Percentiles rank a stretch among this genome's conserved stretches.
These are phyloP conservation scores for Hyppa rectilinea DNA, from an alignment of 2,888 invertebrate species.

Conservation along the genomic window DNA sequence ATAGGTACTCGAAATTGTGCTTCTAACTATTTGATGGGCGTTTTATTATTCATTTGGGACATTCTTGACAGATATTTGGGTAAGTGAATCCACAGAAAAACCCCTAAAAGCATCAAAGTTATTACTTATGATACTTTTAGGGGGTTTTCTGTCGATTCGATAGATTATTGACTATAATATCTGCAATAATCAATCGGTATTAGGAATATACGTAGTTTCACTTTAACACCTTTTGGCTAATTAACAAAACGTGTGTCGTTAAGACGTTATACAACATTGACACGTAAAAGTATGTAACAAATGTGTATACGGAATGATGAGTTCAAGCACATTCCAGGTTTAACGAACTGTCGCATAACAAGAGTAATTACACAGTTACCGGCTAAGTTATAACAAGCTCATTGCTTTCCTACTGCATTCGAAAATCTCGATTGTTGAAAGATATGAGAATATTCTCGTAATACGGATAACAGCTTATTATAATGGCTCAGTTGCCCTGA, in stretches of 20 bases:
- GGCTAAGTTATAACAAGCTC: slow-evolving; percentile 11
- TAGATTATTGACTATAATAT: no score
- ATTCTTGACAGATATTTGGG: neutral
- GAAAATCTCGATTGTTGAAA: slow-evolving; percentile 14
- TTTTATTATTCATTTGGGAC: neutral
- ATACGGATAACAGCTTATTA: slow-evolving; percentile 17
- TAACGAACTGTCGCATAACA: slow-evolving; percentile 25
- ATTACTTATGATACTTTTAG: no score
- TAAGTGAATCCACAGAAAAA: neutral
- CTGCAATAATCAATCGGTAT: no score
- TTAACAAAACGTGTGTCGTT: neutral
- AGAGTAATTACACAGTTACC: slow-evolving; percentile 23
- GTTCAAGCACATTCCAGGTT: slow-evolving; percentile 16
- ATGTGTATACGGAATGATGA: slow-evolving; percentile 5
- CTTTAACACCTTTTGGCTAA: neutral
- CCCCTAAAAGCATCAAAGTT: no score
- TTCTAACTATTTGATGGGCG: neutral
- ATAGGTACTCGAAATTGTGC: neutral
- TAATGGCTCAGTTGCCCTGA: slow-evolving; percentile 18
- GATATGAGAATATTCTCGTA: slow-evolving; percentile 7
- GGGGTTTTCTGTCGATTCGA: no score
- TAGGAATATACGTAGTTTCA: no score
- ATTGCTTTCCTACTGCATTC: slow-evolving; percentile 3
- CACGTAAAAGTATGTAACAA: slow-evolving; percentile 12
- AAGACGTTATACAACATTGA: slow-evolving; percentile 10